Base-by-base conservation (phyloP, 1,140 invertebrate species). In the Venustaconcha ellipsiformis region DNA sequence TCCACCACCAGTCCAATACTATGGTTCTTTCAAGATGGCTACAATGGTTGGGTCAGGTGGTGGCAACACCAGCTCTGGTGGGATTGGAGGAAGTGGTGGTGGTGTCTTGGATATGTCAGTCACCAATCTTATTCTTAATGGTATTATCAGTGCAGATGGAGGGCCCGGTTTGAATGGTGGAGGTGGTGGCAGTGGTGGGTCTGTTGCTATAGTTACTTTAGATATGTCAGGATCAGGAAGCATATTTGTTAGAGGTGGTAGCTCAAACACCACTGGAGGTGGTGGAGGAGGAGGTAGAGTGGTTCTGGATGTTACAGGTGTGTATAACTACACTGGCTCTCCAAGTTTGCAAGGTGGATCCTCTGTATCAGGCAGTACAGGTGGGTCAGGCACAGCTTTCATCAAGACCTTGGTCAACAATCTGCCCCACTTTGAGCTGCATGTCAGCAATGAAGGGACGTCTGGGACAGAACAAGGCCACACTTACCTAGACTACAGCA, bases 251-350 rank as follows among this genome's bases (percentile, higher is more conserved):
- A 58, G 65, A 62, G 83, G 79, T 48, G 83, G 80, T 14, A 72
- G 62, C 58, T 72, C 71, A n/a, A 74, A 70, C 14, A 26, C 58
- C 6, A 55, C 67, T 30, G 80, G 74, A 56, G 80, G 80, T 64
- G 85, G 82, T 57, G 84, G 85, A 55, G 84, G 81, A 26, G 85
- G 85, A 60, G 85, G 85, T 5, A 67, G 85, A 65, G 72, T 83
- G 2, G 60, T 70, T 23, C 30, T 86, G 23, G 55, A 69, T 30
- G 67, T 80, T 18, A 67, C 68, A 58, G 73, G 72, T 60, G 76
- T 78, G 48, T 84, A 78, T 67, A 79, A 84, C 63, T 86, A 71
- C 63, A 81, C 78, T 58, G 84, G 84, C 57, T 74, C 62, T 14
- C 80, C 73, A 30, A 76, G 69, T 15, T 64, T 82, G 30, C 68